phyloP scores from a whole-genome alignment of 1,140 invertebrate genomes.

The Belonocnema kinseyi region DNA sequence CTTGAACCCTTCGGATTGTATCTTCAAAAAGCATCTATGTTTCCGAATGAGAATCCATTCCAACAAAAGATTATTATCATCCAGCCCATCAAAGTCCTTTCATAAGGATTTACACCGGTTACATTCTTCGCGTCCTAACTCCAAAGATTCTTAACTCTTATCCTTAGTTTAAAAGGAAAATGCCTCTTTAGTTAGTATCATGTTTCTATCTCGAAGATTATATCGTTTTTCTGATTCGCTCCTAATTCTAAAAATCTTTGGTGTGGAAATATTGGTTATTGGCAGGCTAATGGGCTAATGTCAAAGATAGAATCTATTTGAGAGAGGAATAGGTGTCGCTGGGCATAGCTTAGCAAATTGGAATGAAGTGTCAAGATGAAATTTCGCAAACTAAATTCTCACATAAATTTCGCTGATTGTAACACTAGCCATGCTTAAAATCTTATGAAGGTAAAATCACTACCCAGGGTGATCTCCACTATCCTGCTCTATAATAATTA shows the following conservation, averaged over 20 bases:
- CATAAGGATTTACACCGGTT: not conserved
- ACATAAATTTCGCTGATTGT: conserved; percentile 21
- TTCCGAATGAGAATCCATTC: not conserved
- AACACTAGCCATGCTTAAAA: conserved; percentile 19
- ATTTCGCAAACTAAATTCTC: conserved; percentile 7
- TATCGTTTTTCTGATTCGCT: too few species aligned
- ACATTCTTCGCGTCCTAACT: not conserved
- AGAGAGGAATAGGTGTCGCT: too few species aligned
- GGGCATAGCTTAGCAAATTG: too few species aligned
- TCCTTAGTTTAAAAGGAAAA: too few species aligned
- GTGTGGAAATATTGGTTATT: too few species aligned
- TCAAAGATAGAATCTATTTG: too few species aligned
- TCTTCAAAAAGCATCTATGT: not conserved
- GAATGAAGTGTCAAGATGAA: not conserved
- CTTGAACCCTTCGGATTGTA: not conserved
- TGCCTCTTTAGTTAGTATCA: too few species aligned
- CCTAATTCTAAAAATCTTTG: too few species aligned
- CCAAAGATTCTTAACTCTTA: not conserved
- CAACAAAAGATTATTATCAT: not conserved
- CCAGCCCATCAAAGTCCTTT: not conserved
- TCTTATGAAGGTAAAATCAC: conserved; percentile 10
- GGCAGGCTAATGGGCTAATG: too few species aligned
- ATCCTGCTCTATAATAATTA: conserved; percentile 66
- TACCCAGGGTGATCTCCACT: conserved; percentile 33
- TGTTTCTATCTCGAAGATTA: too few species aligned